phyloP scores from a whole-genome alignment of 2,888 invertebrate species.

The Synanthedon andrenaeformis region DNA sequence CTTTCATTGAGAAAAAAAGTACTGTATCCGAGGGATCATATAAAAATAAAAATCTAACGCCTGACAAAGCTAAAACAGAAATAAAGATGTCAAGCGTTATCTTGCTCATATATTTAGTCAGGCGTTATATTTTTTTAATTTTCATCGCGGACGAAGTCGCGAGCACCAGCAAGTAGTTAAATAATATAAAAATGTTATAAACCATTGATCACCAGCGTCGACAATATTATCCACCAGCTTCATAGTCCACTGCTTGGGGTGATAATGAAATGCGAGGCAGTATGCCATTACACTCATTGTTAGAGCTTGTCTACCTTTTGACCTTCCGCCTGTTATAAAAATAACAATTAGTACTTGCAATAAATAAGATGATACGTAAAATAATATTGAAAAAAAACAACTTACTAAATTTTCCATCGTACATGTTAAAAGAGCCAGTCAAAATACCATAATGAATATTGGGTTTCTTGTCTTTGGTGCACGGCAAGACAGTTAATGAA shows the following conservation, averaged over 20 bases:
- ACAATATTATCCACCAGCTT: conserved; percentile 71
- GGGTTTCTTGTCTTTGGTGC: conserved; percentile 41
- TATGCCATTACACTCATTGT: conserved; percentile 72
- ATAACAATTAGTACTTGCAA: neutral
- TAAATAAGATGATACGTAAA: too few relatives aligned
- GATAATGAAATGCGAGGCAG: conserved; percentile 68
- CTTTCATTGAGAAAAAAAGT: too few relatives aligned
- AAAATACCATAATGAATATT: conserved; percentile 53
- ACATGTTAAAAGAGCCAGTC: conserved; percentile 55
- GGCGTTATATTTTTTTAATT: too few relatives aligned
- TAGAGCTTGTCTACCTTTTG: conserved; percentile 63
- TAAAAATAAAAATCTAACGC: too few relatives aligned
- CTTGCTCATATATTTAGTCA: too few relatives aligned
- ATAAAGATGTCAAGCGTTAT: too few relatives aligned
- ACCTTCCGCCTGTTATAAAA: conserved; percentile 29
- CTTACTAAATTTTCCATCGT: conserved; percentile 48
- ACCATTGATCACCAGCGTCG: conserved; percentile 66
- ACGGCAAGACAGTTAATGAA: conserved; percentile 51
- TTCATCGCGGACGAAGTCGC: too few relatives aligned
- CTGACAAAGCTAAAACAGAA: too few relatives aligned
- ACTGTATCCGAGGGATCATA: too few relatives aligned
- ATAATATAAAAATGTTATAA: conserved; percentile 8
- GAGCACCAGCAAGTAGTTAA: neutral
- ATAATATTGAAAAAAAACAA: conserved; percentile 1
- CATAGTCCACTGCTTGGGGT: conserved; percentile 72